Conservation (phyloP, 2,797 vertebrate species). For the Sphenopsis melanotis region DNA sequence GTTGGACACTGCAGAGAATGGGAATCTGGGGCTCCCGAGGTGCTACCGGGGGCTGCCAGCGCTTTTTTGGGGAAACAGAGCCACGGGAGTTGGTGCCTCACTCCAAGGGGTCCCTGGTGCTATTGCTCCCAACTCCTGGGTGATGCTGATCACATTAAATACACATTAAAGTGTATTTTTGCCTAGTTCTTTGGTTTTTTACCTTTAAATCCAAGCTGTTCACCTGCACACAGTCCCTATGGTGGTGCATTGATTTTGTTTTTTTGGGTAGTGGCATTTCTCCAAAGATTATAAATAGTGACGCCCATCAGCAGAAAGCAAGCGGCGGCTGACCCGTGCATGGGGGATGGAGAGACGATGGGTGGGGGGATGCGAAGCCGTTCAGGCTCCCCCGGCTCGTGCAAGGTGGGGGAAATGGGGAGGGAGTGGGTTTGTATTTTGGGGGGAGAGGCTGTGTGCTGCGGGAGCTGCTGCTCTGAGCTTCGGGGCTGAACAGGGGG, state of each 20-base stretch:
- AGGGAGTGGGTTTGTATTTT: background rate
- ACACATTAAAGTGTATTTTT: background rate
- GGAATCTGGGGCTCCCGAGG: background rate
- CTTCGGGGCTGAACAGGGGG: background rate
- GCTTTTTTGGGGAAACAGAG: background rate
- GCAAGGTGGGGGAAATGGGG: background rate
- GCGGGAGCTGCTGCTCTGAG: background rate
- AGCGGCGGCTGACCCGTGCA: background rate
- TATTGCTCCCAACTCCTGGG: background rate
- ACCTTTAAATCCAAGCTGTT: background rate
- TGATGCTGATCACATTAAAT: too few relatives aligned
- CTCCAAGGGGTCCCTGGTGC: background rate
- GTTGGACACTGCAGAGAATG: too few relatives aligned
- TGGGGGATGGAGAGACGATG: too few relatives aligned
- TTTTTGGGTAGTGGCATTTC: background rate
- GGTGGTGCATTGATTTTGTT: background rate
- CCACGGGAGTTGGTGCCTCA: background rate
- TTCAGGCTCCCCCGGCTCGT: background rate
- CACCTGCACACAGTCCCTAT: background rate
- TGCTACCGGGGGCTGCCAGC: rapidly evolving
- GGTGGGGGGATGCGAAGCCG: background rate
- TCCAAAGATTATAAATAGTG: background rate
- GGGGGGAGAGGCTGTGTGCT: rapidly evolving
- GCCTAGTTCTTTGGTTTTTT: background rate
- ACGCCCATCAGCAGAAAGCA: background rate